Conservation (phyloP, 2,113 vertebrate species). For the Irena cyanogastra region DNA sequence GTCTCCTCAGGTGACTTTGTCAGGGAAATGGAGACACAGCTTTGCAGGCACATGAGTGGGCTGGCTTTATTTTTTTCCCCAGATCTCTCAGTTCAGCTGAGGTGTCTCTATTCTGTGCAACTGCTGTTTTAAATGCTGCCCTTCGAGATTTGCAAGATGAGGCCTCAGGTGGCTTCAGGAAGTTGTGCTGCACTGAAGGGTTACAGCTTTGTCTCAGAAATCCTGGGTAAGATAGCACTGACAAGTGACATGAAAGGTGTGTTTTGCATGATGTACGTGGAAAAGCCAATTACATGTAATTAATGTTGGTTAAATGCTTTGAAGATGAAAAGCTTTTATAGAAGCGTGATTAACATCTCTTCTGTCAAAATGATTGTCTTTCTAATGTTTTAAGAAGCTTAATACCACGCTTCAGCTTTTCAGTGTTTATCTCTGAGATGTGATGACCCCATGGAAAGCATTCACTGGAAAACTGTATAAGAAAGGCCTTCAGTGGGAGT, state of each 20-base stretch:
- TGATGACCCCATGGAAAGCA: conserved; percentile 29
- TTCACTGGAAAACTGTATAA: not conserved
- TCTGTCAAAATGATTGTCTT: conserved; percentile 54
- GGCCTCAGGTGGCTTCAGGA: not conserved
- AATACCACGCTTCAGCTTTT: conserved; percentile 23
- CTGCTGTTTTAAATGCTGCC: not conserved
- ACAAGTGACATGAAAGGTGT: conserved; percentile 49
- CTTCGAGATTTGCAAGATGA: conserved; percentile 13
- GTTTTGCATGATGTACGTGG: not conserved
- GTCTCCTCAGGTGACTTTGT: not conserved
- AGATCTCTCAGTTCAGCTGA: not conserved
- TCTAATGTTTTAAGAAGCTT: conserved; percentile 46
- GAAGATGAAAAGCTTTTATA: conserved; percentile 55
- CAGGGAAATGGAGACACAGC: not conserved
- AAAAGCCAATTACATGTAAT: conserved; percentile 60
- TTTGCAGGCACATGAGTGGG: not conserved
- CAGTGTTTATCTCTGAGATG: conserved; percentile 12
- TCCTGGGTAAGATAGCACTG: not conserved
- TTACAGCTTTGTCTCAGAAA: not conserved
- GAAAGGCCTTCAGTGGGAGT: conserved; percentile 30
- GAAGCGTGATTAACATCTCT: conserved; percentile 55
- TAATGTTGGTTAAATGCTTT: conserved; percentile 63
- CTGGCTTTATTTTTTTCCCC: not conserved
- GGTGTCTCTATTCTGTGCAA: not conserved
- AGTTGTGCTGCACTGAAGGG: not conserved